Conservation (phyloP, 2,113 vertebrate genomes). For the Microtus richardsoni region DNA sequence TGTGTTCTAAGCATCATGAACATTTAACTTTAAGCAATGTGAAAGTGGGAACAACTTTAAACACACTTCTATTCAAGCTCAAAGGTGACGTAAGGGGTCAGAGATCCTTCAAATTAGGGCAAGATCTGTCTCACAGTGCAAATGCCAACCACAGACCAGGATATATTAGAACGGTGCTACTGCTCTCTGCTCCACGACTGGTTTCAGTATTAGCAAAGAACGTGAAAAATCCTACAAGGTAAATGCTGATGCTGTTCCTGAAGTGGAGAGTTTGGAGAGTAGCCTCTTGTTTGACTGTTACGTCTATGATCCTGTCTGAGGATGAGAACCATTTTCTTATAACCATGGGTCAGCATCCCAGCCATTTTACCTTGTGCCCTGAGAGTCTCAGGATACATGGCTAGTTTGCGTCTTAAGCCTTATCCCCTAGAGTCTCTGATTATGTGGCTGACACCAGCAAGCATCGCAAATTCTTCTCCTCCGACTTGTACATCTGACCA, state of each 20-base stretch:
- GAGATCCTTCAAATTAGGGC: neutral
- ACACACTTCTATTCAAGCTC: neutral
- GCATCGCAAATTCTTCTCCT: neutral
- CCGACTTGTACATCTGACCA: neutral
- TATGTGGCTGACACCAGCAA: neutral
- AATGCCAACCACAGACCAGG: neutral
- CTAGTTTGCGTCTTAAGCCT: neutral
- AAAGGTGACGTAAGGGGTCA: neutral
- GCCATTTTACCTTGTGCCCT: neutral
- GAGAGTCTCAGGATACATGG: neutral
- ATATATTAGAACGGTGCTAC: constrained; percentile 60
- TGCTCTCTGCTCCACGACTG: constrained; percentile 31
- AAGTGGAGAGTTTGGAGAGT: constrained; percentile 39
- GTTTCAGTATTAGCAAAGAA: constrained; percentile 58
- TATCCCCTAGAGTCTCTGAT: no score
- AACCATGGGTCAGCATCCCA: neutral
- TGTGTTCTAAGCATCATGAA: neutral
- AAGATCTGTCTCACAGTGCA: neutral
- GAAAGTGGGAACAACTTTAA: neutral
- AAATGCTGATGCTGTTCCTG: constrained; percentile 31
- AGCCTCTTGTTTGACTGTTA: constrained; percentile 2
- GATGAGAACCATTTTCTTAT: neutral
- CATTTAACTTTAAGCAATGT: neutral
- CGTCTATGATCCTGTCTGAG: constrained; percentile 5
- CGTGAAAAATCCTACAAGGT: constrained; percentile 59